Conservation (phyloP, 2,888 invertebrate species). For the Prenolepis imparis region DNA sequence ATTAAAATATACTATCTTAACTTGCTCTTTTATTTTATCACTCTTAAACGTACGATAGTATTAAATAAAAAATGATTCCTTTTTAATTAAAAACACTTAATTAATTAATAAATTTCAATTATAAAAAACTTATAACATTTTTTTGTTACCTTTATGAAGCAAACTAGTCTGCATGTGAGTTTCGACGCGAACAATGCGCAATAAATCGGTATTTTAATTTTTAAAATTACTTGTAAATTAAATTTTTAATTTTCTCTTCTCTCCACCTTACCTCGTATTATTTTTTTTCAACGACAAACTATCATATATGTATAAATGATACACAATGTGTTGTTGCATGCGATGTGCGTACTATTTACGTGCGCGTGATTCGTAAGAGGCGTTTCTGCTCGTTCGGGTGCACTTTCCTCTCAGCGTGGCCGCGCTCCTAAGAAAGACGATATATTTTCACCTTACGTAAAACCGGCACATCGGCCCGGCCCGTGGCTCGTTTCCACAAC, state of each 20-base stretch:
- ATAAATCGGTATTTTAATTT: not conserved
- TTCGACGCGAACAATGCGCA: not conserved
- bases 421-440: conserved; percentile 69
- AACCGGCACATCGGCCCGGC: conserved; percentile 74
- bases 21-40: too few relatives aligned
- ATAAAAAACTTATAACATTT: too few relatives aligned
- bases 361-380: conserved; percentile 66
- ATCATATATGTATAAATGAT: not conserved
- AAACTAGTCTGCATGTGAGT: too few relatives aligned
- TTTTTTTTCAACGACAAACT: not conserved
- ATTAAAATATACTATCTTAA: too few relatives aligned
- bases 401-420: conserved; percentile 36
- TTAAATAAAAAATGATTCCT: too few relatives aligned
- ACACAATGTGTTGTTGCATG: not conserved
- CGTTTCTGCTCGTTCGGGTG: conserved; percentile 35
- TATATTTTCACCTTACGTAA: conserved; percentile 82
- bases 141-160: too few relatives aligned
- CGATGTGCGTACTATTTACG: conserved; percentile 63
- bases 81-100: too few relatives aligned
- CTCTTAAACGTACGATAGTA: too few relatives aligned
- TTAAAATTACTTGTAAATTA: too few relatives aligned
- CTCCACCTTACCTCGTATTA: not conserved
- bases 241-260: not conserved
- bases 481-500: conserved; percentile 74
- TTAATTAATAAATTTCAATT: too few relatives aligned